Base-by-base conservation (phyloP, 2,113 vertebrate genomes). In the Callipepla californica region DNA sequence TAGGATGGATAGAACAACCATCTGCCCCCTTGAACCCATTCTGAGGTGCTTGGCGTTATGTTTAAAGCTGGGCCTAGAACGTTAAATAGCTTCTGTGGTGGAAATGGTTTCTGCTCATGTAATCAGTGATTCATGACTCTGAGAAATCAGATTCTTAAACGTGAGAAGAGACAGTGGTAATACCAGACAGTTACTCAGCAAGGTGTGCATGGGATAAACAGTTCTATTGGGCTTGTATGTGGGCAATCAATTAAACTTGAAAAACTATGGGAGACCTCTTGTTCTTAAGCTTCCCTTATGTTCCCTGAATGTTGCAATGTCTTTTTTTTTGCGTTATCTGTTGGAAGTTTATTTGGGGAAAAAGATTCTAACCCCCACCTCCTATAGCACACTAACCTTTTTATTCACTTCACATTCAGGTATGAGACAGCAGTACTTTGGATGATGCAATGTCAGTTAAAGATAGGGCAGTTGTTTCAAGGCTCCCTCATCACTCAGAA, bases 101-200 rank as follows among this genome's bases (percentile, higher is more conserved):
- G 5, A 80, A 59, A 30, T 76, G 68, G 70, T 77, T 91, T 80
- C 75, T 91, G 81, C 42, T 80, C 79, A 36, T 95, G 69, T 67
- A 87, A 84, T 93, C 85, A 63, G 79, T 87, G 75, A 83, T 91
- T 92, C 87, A 67, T 55, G 38, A 83, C 87, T 85, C 38, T 70
- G 50, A 88, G 76, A 87, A 91, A 73, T 23, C 12, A 16, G 94
- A 48, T 85, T 96, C 68, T 59, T 91, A 7, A 87, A 67, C 72
- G 65, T 2, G 2, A 79, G 61, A 74, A 82, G 67, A 80, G 81
- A 50, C 45, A 45, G 91, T 81, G 81, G 81, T 93, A 55, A 65
- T 81, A 40, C 13, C 73, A 84, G 86, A 80, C 83, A 87, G 86
- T 95, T 94, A 92, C 83, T 96, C 95, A 95, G 86, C 78, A 74